Evolutionary conservation across 2,797 vertebrate genomes (phyloP).

Genomic region (Moxostoma hubbsi): DNA sequence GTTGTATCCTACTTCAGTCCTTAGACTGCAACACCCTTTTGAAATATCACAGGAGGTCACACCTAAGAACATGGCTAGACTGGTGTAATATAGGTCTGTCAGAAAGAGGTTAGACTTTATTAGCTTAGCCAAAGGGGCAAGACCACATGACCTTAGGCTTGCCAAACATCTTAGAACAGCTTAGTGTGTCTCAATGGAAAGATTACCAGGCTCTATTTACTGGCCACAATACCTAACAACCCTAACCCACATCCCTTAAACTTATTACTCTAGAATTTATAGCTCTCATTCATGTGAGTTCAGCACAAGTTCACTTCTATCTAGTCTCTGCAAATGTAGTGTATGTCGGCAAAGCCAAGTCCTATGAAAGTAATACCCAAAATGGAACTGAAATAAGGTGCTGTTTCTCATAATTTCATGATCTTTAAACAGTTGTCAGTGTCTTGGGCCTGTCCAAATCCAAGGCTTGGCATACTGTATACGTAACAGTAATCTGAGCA

Average conservation of each 20-base stretch:
- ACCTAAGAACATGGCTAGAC: constrained; percentile 28
- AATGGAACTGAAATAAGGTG: constrained; percentile 41
- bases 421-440: constrained; percentile 41
- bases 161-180: constrained; percentile 17
- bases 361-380: constrained; percentile 36
- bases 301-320: constrained; percentile 64
- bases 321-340: constrained; percentile 46
- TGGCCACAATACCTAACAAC: constrained; percentile 23
- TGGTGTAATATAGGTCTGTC: constrained; percentile 16
- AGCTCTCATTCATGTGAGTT: constrained; percentile 37
- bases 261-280: constrained; percentile 35
- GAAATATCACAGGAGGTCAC: constrained; percentile 37
- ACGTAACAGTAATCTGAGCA: constrained; percentile 21
- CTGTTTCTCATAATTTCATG: constrained; percentile 39
- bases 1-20: background rate
- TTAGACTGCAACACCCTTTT: constrained; percentile 12
- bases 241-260: constrained; percentile 17
- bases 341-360: constrained; percentile 33
- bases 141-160: constrained; percentile 28
- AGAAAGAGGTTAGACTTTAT: constrained; percentile 46
- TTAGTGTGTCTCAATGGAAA: constrained; percentile 40
- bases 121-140: constrained; percentile 34
- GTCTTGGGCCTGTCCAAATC: constrained; percentile 26
- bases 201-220: constrained; percentile 18
- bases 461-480: constrained; percentile 33